A percentile compares a stretch with the other conserved stretches of the same genome.
Evolutionary conservation across 2,888 invertebrate genomes (phyloP).

Genomic region (Parnassius mnemosyne): DNA sequence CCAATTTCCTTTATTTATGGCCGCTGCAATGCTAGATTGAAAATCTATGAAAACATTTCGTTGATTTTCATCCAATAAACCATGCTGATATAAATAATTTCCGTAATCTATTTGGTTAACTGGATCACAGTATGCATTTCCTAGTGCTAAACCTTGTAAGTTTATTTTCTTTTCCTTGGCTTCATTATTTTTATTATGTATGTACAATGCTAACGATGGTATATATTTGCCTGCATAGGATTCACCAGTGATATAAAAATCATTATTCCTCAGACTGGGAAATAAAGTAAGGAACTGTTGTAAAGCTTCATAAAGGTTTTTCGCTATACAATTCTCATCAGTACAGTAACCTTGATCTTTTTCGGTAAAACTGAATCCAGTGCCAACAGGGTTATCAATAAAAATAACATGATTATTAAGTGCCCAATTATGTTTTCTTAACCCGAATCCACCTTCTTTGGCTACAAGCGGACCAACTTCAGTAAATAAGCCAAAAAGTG

Average conservation of each 20-base stretch:
- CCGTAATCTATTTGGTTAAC: conserved; percentile 74
- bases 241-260: conserved; percentile 83
- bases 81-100: conserved; percentile 73
- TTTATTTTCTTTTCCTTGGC: conserved; percentile 57
- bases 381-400: conserved; percentile 84
- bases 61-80: conserved; percentile 79
- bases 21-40: conserved; percentile 76
- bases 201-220: conserved; percentile 73
- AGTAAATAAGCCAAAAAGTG: conserved; percentile 77
- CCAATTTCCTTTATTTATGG: conserved; percentile 83
- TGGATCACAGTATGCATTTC: conserved; percentile 77
- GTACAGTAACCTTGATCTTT: conserved; percentile 74
- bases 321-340: conserved; percentile 77
- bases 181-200: conserved; percentile 67
- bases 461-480: conserved; percentile 82
- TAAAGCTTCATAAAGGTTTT: conserved; percentile 73
- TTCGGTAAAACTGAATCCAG: conserved; percentile 83
- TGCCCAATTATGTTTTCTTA: conserved; percentile 80
- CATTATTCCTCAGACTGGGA: conserved; percentile 70
- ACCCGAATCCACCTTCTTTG: conserved; percentile 52
- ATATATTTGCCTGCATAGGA: conserved; percentile 82
- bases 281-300: conserved; percentile 82
- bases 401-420: conserved; percentile 80
- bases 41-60: conserved; percentile 77
- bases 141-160: conserved; percentile 76